Evolutionary conservation across 2,113 vertebrate genomes (phyloP).

Genomic region (Bos javanicus): DNA sequence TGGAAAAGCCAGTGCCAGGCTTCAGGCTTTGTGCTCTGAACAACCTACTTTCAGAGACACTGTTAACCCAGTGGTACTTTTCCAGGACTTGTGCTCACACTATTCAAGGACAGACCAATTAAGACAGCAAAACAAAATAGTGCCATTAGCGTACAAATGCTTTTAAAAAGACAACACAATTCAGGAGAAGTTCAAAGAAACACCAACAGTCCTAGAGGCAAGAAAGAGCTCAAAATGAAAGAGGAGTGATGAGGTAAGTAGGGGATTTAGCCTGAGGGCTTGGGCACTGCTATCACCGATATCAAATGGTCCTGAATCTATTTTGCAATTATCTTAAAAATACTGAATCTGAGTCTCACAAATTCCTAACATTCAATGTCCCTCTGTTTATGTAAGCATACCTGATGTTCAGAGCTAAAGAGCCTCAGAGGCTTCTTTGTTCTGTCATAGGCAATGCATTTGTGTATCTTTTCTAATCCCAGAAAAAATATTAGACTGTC

Average conservation of each 20-base stretch:
- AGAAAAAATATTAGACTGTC: not conserved
- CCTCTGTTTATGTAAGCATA: not conserved
- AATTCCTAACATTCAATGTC: no score
- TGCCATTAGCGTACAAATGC: not conserved
- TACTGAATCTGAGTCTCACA: not conserved
- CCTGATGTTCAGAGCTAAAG: not conserved
- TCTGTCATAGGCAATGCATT: not conserved
- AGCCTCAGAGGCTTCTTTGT: not conserved
- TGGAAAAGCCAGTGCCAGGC: not conserved
- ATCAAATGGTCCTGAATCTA: not conserved
- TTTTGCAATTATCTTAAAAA: not conserved
- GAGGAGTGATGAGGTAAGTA: not conserved
- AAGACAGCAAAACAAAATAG: not conserved
- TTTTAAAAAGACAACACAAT: not conserved
- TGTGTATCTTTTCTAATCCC: not conserved
- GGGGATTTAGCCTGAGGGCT: not conserved
- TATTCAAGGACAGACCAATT: not conserved
- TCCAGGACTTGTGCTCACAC: not conserved
- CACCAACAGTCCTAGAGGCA: not conserved
- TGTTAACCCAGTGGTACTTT: not conserved
- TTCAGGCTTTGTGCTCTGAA: not conserved
- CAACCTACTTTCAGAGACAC: not conserved
- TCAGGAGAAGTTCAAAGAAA: not conserved
- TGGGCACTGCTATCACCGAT: not conserved
- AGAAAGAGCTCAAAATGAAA: not conserved